Conservation (phyloP, 2,888 invertebrate genomes). For the Calameuta idolon region DNA sequence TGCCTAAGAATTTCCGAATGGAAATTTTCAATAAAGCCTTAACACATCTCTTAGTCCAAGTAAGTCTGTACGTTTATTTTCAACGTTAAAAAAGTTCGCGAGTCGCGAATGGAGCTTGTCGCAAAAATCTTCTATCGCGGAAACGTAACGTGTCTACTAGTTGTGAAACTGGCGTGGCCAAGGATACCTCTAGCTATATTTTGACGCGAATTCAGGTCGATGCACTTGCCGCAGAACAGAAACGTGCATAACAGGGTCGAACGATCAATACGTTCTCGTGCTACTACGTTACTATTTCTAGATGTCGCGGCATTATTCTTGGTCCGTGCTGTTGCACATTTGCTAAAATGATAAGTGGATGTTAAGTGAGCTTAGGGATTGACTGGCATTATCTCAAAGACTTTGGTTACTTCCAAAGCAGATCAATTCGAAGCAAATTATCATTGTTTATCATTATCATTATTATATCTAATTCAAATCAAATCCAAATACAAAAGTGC, state of each 20-base stretch:
- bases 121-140: not conserved
- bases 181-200: not conserved
- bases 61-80: not conserved
- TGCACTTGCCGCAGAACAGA: slow-evolving; percentile 37
- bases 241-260: slow-evolving; percentile 37
- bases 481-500: not conserved
- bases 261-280: slow-evolving; percentile 42
- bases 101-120: not conserved
- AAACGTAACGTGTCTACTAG: not conserved
- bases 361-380: not conserved
- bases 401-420: not conserved
- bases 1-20: not conserved
- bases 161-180: slow-evolving; percentile 1
- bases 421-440: not conserved
- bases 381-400: not conserved
- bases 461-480: not conserved
- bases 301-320: slow-evolving; percentile 33
- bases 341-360: not conserved
- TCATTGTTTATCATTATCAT: not conserved
- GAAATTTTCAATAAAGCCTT: not conserved
- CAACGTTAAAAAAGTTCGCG: not conserved
- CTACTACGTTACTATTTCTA: slow-evolving; percentile 39
- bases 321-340: not conserved
- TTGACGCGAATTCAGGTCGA: slow-evolving; percentile 44
- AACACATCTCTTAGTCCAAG: not conserved